phyloP scores from a whole-genome alignment of 2,797 vertebrate genomes.

The Hydrophis major region DNA sequence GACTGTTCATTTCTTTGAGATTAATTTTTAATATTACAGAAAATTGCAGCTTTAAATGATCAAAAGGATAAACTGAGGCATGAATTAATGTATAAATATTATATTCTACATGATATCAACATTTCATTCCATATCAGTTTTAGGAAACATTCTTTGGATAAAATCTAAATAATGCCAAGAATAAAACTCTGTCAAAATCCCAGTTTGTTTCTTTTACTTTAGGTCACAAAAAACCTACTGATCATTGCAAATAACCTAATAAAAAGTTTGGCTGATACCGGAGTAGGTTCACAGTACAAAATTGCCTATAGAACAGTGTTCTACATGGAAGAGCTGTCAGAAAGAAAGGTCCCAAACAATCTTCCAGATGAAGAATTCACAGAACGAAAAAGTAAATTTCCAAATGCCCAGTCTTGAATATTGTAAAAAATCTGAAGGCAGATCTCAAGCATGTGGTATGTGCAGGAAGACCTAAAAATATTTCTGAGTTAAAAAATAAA shows the following conservation, averaged over 20 bases:
- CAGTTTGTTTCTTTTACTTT: background rate
- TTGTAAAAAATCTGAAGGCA: background rate
- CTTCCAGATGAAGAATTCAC: background rate
- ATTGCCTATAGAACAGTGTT: background rate
- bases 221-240: background rate
- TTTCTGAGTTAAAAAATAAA: background rate
- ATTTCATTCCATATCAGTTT: background rate
- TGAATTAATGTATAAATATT: background rate
- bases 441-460: background rate
- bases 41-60: background rate
- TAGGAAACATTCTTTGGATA: background rate
- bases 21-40: background rate
- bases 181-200: background rate
- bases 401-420: background rate
- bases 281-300: background rate
- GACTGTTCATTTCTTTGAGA: constrained; percentile 19
- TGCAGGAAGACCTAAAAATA: background rate
- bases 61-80: background rate
- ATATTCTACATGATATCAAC: background rate
- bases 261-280: background rate
- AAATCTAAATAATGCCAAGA: background rate
- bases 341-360: background rate
- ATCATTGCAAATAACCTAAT: background rate
- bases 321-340: background rate
- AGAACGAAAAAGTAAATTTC: background rate